These are phyloP conservation scores for Oxyruncus cristatus DNA, from an alignment of 2,113 vertebrate species.

Conservation along the genomic window DNA sequence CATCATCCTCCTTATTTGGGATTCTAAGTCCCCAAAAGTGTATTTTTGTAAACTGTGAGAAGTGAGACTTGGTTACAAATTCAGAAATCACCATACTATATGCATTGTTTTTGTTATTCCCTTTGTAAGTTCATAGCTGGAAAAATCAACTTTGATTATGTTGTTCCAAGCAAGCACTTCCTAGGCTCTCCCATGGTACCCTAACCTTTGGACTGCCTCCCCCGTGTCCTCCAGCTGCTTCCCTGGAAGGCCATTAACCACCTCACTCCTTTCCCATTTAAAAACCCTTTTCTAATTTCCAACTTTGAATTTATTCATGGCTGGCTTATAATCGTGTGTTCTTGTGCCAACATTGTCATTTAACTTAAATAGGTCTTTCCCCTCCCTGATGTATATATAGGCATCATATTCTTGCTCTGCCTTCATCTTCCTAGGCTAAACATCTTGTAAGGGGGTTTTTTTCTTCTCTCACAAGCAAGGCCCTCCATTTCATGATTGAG, in stretches of 20 bases:
- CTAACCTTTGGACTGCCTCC: background rate
- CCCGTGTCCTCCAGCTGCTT: background rate
- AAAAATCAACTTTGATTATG: background rate
- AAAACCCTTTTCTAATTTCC: background rate
- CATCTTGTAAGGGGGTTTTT: background rate
- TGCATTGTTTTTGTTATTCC: background rate
- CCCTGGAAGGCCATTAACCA: background rate
- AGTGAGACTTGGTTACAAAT: background rate
- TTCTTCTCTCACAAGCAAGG: background rate
- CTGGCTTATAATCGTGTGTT: background rate
- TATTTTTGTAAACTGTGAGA: background rate
- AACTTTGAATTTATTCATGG: background rate
- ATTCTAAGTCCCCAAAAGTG: background rate
- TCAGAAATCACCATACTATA: background rate
- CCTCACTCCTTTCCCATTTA: background rate
- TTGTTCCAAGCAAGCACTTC: background rate
- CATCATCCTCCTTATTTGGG: background rate
- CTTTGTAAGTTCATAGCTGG: background rate
- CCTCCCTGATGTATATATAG: background rate
- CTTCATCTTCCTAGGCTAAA: background rate
- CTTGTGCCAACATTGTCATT: background rate
- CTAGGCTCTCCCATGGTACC: background rate
- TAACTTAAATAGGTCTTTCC: background rate
- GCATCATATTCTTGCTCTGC: background rate
- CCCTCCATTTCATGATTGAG: background rate